A percentile compares a stretch with the other conserved stretches of the same genome.
Evolutionary conservation across 2,113 vertebrate species (phyloP).

Genomic region (Capreolus pygargus): DNA sequence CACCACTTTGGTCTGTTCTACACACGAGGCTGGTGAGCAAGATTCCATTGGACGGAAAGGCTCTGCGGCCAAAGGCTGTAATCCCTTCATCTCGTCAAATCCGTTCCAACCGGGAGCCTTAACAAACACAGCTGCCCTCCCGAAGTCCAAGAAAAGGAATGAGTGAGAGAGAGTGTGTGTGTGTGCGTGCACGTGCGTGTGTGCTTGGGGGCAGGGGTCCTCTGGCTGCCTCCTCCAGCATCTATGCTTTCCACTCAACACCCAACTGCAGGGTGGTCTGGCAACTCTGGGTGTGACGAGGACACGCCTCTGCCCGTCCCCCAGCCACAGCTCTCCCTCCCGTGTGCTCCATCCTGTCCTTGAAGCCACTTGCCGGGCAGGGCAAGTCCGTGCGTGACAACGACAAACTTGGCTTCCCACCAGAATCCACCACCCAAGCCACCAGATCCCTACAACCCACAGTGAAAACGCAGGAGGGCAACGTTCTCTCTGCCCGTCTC

Average conservation of each 20-base stretch:
- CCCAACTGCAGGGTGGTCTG: neutral
- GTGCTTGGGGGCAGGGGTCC: rapidly evolving
- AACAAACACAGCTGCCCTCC: rapidly evolving
- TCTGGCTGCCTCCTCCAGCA: neutral
- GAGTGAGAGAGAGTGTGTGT: rapidly evolving
- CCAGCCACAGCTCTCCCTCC: neutral
- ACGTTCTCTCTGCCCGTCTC: rapidly evolving
- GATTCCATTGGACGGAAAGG: neutral
- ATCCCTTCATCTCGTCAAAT: neutral
- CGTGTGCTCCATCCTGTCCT: rapidly evolving
- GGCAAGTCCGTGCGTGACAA: rapidly evolving
- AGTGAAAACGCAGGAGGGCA: neutral
- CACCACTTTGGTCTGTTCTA: neutral
- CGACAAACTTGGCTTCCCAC: neutral
- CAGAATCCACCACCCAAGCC: neutral
- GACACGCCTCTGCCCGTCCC: rapidly evolving
- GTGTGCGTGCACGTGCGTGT: rapidly evolving
- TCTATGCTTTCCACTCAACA: neutral
- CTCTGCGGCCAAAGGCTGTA: neutral
- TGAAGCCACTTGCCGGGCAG: neutral
- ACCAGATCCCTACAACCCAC: neutral
- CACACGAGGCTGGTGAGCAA: rapidly evolving
- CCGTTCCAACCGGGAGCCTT: rapidly evolving
- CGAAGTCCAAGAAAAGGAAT: neutral
- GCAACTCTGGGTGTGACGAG: neutral